Base-by-base conservation (phyloP, 2,797 vertebrate genomes). In the Malacoraja senta region DNA sequence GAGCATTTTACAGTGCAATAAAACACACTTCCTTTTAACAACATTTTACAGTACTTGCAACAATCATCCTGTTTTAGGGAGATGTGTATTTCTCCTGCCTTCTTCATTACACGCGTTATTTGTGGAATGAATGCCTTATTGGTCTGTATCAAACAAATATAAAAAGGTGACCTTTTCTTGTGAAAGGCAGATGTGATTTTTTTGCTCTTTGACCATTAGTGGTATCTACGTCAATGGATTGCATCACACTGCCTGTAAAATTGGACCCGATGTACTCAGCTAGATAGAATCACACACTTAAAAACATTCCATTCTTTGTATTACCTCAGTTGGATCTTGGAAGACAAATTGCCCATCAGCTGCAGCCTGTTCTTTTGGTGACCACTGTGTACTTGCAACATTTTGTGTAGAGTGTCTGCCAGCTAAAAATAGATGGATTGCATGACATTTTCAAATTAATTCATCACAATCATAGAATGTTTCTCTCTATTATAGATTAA, bases 311-410 rank as follows among this genome's bases (percentile, higher is more conserved):
- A 76, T 92, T 76, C n/a, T 9, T 92, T 53, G n/a, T 29, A 44
- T 94, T 95, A 97, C 97, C 96, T 97, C 94, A 92, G 94, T 91
- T 19, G 97, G 96, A 86, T 97, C 96, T 95, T 93, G 94, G 95
- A 96, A 97, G 29, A 97, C 94, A 94, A 97, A 97, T 0, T 94
- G 94, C 90, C 94, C 95, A 44, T 95, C 94, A 83, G 94, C 0
- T 0, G 71, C 83, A 77, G 84, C 68, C 15, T 93, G 95, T 24
- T 95, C 95, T 72, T 93, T 95, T 93, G 71, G 94, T 86, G 1
- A 88, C 95, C 95, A 95, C 15, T 94, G 93, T 0, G 94, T 94
- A 2, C 93, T 83, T 7, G 78, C 0, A 1, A 83, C 93, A 93
- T 74, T 74, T 76, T 76, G 38, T 92, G 90, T 74, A 76, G 90